Conservation (phyloP, 2,888 invertebrate species). For the Chelonus formosanus region DNA sequence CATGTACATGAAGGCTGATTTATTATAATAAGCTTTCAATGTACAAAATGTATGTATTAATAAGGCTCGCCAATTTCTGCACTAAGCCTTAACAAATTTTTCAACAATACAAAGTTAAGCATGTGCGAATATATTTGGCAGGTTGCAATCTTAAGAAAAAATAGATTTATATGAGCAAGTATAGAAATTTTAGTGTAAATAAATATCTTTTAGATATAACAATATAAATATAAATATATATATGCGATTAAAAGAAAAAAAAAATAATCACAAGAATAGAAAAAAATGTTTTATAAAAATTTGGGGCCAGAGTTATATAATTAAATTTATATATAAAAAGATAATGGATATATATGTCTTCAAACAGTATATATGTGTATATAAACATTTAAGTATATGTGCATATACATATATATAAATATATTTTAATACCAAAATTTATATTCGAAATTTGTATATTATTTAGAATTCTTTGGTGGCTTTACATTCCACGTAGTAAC, state of each 20-base stretch:
- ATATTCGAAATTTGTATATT: constrained; percentile 64
- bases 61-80: constrained; percentile 21
- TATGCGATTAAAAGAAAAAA: constrained; percentile 27
- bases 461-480: constrained; percentile 59
- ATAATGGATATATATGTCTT: constrained; percentile 38
- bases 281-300: constrained; percentile 52
- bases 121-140: constrained; percentile 35
- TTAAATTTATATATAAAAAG: constrained; percentile 57
- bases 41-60: not conserved
- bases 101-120: constrained; percentile 7
- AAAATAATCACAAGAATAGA: constrained; percentile 25
- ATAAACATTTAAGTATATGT: constrained; percentile 26
- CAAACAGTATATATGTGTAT: constrained; percentile 28
- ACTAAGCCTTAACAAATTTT: not conserved
- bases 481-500: constrained; percentile 53
- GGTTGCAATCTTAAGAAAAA: constrained; percentile 43
- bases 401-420: constrained; percentile 53
- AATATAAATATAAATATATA: constrained; percentile 48
- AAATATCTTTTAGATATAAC: constrained; percentile 6
- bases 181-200: constrained; percentile 32
- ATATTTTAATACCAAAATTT: constrained; percentile 65
- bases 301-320: constrained; percentile 61
- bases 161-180: constrained; percentile 33
- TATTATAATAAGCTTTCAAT: constrained; percentile 6
- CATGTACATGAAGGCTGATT: constrained; percentile 22